Percentiles rank a stretch among this genome's conserved stretches.
Conservation (phyloP, 2,888 invertebrate genomes). For the Oasisia sp. region DNA sequence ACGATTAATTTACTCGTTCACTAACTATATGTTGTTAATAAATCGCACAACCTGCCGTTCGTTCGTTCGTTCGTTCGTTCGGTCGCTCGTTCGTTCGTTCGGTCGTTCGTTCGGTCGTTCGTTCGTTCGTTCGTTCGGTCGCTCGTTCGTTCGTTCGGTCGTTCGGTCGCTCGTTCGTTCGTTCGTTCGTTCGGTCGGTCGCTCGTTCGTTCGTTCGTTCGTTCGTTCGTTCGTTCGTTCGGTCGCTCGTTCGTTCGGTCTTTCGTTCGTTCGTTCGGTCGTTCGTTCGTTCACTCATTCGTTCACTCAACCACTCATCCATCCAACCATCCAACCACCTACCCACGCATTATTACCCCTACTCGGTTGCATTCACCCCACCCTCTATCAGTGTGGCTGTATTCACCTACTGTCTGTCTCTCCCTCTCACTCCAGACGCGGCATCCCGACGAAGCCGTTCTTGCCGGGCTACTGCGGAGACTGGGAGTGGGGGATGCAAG, state of each 20-base stretch:
- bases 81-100: too few relatives aligned
- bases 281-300: background rate
- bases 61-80: too few relatives aligned
- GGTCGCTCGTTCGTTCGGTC: background rate
- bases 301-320: background rate
- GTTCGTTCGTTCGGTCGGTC: background rate
- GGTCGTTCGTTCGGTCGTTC: too few relatives aligned
- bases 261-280: background rate
- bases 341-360: background rate
- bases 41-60: too few relatives aligned
- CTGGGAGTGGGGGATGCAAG: slow-evolving; percentile 46
- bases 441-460: slow-evolving; percentile 61
- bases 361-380: background rate
- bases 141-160: background rate
- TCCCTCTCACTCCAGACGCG: slow-evolving; percentile 49
- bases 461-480: slow-evolving; percentile 62
- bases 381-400: background rate
- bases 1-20: too few relatives aligned
- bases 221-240: background rate
- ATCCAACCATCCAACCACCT: background rate
- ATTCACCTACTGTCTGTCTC: background rate
- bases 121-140: background rate
- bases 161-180: too few relatives aligned
- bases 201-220: background rate
- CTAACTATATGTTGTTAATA: too few relatives aligned